Percentiles rank a stretch among this genome's conserved stretches.
Evolutionary conservation across 2,113 vertebrate genomes (phyloP).

Genomic region (Brachypteracias leptosomus): DNA sequence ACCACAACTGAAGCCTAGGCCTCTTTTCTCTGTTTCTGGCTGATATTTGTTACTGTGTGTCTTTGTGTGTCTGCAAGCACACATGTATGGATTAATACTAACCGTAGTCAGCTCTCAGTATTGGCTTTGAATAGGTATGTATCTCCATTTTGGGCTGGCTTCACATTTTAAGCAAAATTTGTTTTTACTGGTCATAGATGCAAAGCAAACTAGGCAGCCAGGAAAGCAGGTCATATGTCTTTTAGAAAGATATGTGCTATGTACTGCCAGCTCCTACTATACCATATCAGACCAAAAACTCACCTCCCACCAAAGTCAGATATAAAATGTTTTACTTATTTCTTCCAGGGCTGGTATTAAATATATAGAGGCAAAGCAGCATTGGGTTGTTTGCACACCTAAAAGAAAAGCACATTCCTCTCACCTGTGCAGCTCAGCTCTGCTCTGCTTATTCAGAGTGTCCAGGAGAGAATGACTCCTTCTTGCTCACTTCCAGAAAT

Average conservation of each 20-base stretch:
- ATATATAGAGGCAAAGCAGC: not conserved
- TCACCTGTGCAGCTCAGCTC: not conserved
- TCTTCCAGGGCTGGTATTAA: not conserved
- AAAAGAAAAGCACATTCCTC: not conserved
- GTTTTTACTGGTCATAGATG: not conserved
- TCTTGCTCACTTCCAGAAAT: not conserved
- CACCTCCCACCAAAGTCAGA: not conserved
- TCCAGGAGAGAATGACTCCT: not conserved
- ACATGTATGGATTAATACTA: no score
- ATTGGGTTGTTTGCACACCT: not conserved
- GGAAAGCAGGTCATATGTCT: not conserved
- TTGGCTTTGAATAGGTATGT: not conserved
- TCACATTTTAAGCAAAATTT: not conserved
- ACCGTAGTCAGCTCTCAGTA: not conserved
- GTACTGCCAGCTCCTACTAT: not conserved
- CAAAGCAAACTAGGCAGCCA: not conserved
- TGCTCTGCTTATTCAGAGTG: not conserved
- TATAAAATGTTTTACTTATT: not conserved
- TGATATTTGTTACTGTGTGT: not conserved
- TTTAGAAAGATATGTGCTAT: not conserved
- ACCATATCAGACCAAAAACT: fast-evolving
- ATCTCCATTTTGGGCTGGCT: not conserved
- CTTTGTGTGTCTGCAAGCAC: not conserved
- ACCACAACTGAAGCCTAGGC: not conserved
- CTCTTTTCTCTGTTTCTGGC: not conserved